Conservation (phyloP, 2,113 vertebrate species). For the Glaucidium brasilianum region DNA sequence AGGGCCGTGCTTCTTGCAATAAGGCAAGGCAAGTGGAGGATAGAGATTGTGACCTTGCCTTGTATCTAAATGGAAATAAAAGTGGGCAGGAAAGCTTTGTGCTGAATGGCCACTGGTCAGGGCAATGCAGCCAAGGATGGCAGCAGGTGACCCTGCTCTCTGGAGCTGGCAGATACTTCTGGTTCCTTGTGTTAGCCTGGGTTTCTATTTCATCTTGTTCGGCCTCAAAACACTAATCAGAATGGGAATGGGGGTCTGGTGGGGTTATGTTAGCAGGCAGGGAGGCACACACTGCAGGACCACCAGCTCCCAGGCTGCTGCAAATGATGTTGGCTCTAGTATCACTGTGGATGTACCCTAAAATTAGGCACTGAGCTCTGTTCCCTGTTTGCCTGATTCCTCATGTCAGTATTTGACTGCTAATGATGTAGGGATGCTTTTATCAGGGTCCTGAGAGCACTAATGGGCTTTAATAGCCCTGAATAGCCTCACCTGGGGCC, state of each 20-base stretch:
- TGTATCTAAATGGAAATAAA: neutral
- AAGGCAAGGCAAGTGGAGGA: neutral
- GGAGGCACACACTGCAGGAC: too few relatives aligned
- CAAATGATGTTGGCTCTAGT: neutral
- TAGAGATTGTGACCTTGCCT: neutral
- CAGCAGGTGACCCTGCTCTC: neutral
- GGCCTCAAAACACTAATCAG: neutral
- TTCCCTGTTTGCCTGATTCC: neutral
- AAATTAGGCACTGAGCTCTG: neutral
- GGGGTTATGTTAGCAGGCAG: neutral
- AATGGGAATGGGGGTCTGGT: too few relatives aligned
- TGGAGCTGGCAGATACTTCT: neutral
- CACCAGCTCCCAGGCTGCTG: neutral
- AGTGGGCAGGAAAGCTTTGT: neutral
- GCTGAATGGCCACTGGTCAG: neutral
- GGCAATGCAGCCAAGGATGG: neutral
- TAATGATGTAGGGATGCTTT: neutral
- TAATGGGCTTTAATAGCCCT: neutral
- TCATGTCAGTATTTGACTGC: fast-evolving
- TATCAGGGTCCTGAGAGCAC: neutral
- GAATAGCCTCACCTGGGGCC: neutral
- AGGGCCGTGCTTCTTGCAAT: neutral
- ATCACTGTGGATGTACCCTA: neutral
- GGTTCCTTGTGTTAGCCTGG: neutral
- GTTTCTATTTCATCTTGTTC: neutral